Percentiles rank a stretch among this genome's conserved stretches.
phyloP scores from a whole-genome alignment of 1,140 invertebrate species.

The Melipona quadrifasciata region DNA sequence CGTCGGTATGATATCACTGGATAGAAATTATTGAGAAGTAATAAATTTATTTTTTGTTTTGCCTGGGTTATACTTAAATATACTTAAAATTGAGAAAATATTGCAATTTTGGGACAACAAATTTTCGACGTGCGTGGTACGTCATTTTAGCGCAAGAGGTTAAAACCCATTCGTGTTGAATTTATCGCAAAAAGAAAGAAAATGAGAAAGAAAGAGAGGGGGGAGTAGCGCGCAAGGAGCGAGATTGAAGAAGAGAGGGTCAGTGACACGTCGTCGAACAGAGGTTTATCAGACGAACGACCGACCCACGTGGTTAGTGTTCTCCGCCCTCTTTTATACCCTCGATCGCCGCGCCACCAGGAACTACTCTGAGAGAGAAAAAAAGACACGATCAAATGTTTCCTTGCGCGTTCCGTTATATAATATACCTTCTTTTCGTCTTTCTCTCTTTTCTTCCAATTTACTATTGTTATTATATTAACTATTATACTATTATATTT shows the following conservation, averaged over 20 bases:
- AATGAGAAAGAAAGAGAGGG: background rate
- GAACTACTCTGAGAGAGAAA: background rate
- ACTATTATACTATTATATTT: background rate
- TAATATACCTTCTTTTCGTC: background rate
- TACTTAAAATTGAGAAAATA: too few relatives aligned
- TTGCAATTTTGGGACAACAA: too few relatives aligned
- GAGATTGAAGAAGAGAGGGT: slow-evolving; percentile 48
- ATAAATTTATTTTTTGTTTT: too few relatives aligned
- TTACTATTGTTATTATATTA: background rate
- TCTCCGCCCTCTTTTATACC: slow-evolving; percentile 38
- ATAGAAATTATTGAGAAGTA: too few relatives aligned
- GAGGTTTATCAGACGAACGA: slow-evolving; percentile 59
- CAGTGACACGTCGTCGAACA: slow-evolving; percentile 65
- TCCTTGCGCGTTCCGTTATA: background rate
- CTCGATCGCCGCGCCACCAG: background rate
- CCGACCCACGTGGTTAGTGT: slow-evolving; percentile 58
- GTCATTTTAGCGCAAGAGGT: background rate
- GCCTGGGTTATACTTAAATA: too few relatives aligned
- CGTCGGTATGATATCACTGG: too few relatives aligned
- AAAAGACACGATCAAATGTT: background rate
- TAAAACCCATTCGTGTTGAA: background rate
- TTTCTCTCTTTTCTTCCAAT: too few relatives aligned
- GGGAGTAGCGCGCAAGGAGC: slow-evolving; percentile 2
- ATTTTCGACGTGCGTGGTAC: too few relatives aligned
- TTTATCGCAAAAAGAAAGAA: background rate